Conservation (phyloP, 37 sponge, comb jelly and placozoan species). For the Halichondria panicea region DNA sequence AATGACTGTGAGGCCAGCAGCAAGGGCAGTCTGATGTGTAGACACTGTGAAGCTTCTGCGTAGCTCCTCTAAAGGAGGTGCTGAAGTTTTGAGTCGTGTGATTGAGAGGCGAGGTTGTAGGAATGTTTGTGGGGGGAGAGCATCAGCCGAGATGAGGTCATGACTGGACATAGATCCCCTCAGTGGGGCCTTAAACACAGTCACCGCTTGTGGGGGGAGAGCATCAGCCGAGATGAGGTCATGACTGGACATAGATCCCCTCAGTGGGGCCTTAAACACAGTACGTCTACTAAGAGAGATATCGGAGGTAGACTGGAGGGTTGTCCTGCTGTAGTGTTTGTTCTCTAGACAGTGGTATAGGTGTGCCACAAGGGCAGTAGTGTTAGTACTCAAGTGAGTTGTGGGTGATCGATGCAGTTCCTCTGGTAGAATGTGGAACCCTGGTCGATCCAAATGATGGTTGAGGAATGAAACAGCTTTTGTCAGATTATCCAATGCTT, state of each 20-base stretch:
- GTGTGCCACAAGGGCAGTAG: constrained; percentile 31
- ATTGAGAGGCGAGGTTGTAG: too few species aligned
- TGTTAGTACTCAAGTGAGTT: constrained; percentile 28
- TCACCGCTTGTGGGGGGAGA: too few species aligned
- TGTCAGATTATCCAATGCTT: constrained; percentile 10
- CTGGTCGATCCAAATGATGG: constrained; percentile 18
- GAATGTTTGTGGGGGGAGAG: too few species aligned
- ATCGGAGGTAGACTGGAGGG: background rate
- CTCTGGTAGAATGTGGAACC: constrained; percentile 38
- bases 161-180: background rate
- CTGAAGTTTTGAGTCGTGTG: too few species aligned
- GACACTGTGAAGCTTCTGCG: too few species aligned
- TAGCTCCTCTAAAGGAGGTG: too few species aligned
- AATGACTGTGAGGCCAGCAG: too few species aligned
- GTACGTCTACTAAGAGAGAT: background rate
- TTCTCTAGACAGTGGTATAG: constrained; percentile 40
- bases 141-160: too few species aligned
- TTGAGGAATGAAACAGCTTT: constrained; percentile 4
- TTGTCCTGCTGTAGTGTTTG: background rate
- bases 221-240: too few species aligned
- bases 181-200: background rate
- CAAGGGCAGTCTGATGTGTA: too few species aligned
- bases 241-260: constrained; percentile 26
- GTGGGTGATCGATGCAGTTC: background rate
- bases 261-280: constrained; percentile 14